A percentile compares a stretch with the other conserved stretches of the same genome.
phyloP scores from a whole-genome alignment of 2,888 invertebrate species.

The Coelinius sp. region DNA sequence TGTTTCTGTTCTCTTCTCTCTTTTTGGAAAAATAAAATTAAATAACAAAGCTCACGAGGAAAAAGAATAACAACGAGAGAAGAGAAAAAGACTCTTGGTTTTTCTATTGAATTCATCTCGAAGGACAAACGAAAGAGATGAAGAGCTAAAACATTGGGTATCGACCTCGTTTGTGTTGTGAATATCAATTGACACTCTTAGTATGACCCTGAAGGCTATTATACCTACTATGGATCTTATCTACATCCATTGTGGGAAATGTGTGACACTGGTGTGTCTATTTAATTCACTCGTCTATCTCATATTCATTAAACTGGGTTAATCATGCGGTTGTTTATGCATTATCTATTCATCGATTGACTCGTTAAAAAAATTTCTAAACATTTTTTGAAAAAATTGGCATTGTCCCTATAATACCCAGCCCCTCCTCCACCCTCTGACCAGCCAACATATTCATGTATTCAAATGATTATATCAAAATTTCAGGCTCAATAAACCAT shows the following conservation, averaged over 20 bases:
- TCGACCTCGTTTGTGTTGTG: conserved; percentile 30
- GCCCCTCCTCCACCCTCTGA: neutral
- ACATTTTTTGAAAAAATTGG: neutral
- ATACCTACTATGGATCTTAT: neutral
- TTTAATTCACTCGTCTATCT: conserved; percentile 1
- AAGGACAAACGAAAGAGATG: conserved; percentile 26
- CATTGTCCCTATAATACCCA: neutral
- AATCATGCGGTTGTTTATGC: conserved; percentile 12
- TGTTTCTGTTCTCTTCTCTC: neutral
- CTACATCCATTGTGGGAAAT: conserved; percentile 42
- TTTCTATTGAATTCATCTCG: conserved; percentile 1
- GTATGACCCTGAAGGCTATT: conserved; percentile 43
- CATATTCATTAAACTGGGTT: conserved; percentile 35
- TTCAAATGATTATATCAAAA: conserved; percentile 9
- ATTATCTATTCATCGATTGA: neutral
- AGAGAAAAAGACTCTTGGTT: neutral
- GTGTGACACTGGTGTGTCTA: conserved; percentile 27
- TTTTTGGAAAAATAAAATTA: neutral
- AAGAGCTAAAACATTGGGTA: conserved; percentile 20
- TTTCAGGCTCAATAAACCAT: conserved; percentile 18
- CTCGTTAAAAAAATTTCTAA: no score
- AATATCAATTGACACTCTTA: conserved; percentile 42
- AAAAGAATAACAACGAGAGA: neutral
- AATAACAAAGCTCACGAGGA: neutral
- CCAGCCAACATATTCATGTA: conserved; percentile 2